Evolutionary conservation across 1,140 invertebrate genomes (phyloP).

Genomic region (Thaumatotibia leucotreta): DNA sequence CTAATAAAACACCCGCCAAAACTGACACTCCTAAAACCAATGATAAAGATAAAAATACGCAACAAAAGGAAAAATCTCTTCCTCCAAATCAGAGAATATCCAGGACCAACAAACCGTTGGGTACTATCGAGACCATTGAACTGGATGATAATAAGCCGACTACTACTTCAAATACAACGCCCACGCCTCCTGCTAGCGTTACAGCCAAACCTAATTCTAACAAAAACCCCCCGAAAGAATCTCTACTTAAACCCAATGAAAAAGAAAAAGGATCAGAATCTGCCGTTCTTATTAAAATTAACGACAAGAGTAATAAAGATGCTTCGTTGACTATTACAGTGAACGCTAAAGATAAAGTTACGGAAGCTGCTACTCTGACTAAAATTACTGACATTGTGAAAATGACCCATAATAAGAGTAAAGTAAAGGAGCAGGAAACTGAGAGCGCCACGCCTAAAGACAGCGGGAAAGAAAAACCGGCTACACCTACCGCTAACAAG

Average conservation of each 20-base stretch:
- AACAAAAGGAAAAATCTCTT: slow-evolving; percentile 32
- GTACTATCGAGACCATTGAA: slow-evolving; percentile 22
- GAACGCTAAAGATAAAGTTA: not conserved
- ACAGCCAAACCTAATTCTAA: not conserved
- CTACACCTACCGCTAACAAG: not conserved
- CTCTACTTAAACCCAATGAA: not conserved
- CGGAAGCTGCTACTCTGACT: not conserved
- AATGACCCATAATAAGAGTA: not conserved
- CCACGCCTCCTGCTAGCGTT: not conserved
- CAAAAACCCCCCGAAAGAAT: not conserved
- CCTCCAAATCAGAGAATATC: slow-evolving; percentile 39
- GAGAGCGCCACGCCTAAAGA: not conserved
- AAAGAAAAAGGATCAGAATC: slow-evolving; percentile 3
- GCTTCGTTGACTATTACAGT: not conserved
- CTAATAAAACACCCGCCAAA: not conserved
- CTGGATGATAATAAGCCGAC: not conserved
- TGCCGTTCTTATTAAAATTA: not conserved
- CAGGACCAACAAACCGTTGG: slow-evolving; percentile 41
- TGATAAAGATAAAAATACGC: slow-evolving; percentile 25
- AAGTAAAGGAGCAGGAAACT: not conserved
- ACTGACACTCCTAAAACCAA: slow-evolving; percentile 6
- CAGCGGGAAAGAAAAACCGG: not conserved
- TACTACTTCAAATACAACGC: not conserved
- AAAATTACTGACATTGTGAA: not conserved
- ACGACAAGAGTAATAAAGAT: not conserved